Conservation (phyloP, 1,140 invertebrate genomes). For the Sipha flava region DNA sequence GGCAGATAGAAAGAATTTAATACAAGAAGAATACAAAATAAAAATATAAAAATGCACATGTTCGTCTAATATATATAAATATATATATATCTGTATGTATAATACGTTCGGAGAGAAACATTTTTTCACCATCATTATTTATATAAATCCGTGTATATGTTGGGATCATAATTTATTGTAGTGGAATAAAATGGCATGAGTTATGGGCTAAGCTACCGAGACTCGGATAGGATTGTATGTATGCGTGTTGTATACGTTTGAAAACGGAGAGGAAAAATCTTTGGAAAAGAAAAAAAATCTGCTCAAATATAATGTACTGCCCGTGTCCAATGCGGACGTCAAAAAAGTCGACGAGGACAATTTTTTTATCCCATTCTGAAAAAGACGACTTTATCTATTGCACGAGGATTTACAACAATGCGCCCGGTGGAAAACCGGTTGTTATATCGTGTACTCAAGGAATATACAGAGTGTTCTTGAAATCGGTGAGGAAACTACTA, state of each 20-base stretch:
- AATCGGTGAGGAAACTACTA: no score
- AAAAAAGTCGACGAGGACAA: not conserved
- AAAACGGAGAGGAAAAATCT: not conserved
- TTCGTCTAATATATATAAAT: not conserved
- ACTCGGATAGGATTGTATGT: not conserved
- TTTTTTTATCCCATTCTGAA: not conserved
- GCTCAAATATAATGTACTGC: not conserved
- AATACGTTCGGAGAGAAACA: not conserved
- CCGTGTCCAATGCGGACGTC: constrained; percentile 6
- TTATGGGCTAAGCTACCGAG: not conserved
- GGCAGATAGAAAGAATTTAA: not conserved
- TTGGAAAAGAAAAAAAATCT: not conserved
- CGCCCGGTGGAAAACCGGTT: not conserved
- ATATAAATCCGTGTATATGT: not conserved
- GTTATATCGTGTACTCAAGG: not conserved
- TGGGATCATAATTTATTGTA: constrained; percentile 16
- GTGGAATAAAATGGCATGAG: constrained; percentile 18
- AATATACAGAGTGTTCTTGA: no score
- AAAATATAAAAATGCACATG: not conserved
- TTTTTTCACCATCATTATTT: constrained; percentile 4
- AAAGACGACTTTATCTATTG: not conserved
- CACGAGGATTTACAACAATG: constrained; percentile 15
- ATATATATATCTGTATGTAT: not conserved
- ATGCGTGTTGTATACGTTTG: not conserved
- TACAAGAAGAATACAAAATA: no score